Percentiles rank a stretch among this genome's conserved stretches.
These are phyloP conservation scores for Gallinago jamesoni DNA, from an alignment of 2,113 vertebrate species.

Conservation along the genomic window DNA sequence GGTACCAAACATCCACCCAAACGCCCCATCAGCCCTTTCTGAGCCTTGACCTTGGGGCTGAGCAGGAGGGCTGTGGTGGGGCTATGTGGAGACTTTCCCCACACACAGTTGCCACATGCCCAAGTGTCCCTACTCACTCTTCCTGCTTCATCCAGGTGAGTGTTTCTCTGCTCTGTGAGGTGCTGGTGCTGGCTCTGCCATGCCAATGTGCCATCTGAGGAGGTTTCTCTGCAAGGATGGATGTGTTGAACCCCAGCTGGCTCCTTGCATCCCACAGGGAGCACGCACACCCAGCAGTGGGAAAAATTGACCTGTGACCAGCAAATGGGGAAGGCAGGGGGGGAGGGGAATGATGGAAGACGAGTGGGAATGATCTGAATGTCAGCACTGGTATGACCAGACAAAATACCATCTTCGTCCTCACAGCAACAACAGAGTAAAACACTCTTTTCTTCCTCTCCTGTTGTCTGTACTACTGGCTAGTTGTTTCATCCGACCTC, in stretches of 20 bases:
- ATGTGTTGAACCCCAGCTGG: neutral
- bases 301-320: neutral
- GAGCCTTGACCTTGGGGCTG: neutral
- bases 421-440: neutral
- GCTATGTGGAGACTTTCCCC: accelerated
- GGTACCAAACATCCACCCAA: neutral
- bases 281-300: neutral
- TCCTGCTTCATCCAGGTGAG: accelerated
- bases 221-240: neutral
- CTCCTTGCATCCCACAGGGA: neutral
- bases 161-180: neutral
- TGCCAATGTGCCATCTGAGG: neutral
- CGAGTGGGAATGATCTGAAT: neutral
- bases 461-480: neutral
- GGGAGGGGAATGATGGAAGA: neutral
- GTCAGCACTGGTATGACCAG: neutral
- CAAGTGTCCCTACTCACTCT: neutral
- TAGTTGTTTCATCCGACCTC: neutral
- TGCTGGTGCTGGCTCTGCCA: neutral
- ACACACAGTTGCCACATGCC: accelerated
- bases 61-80: neutral
- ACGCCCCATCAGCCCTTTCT: neutral
- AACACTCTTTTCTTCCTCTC: neutral
- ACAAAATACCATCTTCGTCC: neutral
- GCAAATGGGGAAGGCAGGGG: neutral